A percentile compares a stretch with the other conserved stretches of the same genome.
These are phyloP conservation scores for Cotesia chilonis DNA, from an alignment of 1,140 invertebrate genomes.

Conservation along the genomic window DNA sequence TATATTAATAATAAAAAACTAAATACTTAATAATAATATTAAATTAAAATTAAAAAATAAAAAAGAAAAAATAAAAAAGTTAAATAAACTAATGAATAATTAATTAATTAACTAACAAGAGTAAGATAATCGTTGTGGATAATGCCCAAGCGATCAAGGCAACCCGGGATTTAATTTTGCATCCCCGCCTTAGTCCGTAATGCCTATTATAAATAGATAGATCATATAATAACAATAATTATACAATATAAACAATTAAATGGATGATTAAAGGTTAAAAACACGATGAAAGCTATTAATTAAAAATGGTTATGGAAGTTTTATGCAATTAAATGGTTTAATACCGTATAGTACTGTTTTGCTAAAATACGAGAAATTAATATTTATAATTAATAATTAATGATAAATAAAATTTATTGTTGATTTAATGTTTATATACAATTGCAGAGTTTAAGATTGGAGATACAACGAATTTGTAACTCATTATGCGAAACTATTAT, in stretches of 20 bases:
- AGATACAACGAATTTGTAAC: slow-evolving; percentile 35
- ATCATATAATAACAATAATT: slow-evolving; percentile 41
- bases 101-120: slow-evolving; percentile 9
- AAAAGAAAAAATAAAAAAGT: background rate
- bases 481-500: slow-evolving; percentile 7
- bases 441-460: slow-evolving; percentile 32
- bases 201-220: slow-evolving; percentile 44
- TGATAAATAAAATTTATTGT: slow-evolving; percentile 31
- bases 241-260: slow-evolving; percentile 38
- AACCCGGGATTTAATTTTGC: slow-evolving; percentile 41
- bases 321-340: slow-evolving; percentile 16
- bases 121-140: slow-evolving; percentile 21
- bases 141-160: slow-evolving; percentile 39
- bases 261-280: slow-evolving; percentile 27
- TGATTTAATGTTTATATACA: slow-evolving; percentile 35
- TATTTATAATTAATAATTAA: slow-evolving; percentile 11
- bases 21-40: slow-evolving; percentile 30
- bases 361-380: slow-evolving; percentile 39
- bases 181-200: slow-evolving; percentile 43
- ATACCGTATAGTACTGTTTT: slow-evolving; percentile 35
- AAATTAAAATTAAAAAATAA: background rate
- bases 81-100: background rate
- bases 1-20: slow-evolving; percentile 21
- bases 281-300: slow-evolving; percentile 8
- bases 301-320: slow-evolving; percentile 8